Evolutionary conservation across 1,140 invertebrate genomes (phyloP), one percentile per base, ranked within the genome.

Genomic region (Campoletis sonorensis): DNA sequence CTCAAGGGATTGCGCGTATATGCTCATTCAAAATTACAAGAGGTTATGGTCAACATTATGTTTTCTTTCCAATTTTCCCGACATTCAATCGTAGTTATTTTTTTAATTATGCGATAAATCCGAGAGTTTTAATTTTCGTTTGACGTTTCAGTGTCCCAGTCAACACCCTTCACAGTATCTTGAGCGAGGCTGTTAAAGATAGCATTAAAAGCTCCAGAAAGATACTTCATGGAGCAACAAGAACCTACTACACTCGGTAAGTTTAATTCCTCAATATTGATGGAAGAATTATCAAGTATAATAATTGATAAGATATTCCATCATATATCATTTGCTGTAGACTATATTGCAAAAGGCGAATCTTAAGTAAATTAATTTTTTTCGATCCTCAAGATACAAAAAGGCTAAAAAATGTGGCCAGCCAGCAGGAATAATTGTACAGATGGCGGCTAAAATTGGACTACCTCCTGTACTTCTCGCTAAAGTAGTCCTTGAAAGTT

Each of bases 401-500:
- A 49, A 88, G 73, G 85, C 86, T 67, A 79, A 84, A 88, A 58
- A 84, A 80, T 83, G 76, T 73, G 87, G 90, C 15, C 88, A 90
- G 79, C 87, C 87, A 58, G 87, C 91, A 78, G 93, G 93, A 70
- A 92, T 95, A 58, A 89, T 96, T 4, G 82, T 95, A 15, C 89
- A 92, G 77, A 91, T 96, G 80, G 92, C 95, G 10, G 88, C 92
- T 82, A 85, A 93, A 61, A 89, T 92, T 75, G 91, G 94, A 49
- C 90, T 95, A 40, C 93, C 94, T 45, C 95, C 96, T 13, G 93
- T 94, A 61, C 88, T 95, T 37, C 88, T 96, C 30, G 95, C 95
- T 33, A 93, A 94, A 85, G 88, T 94, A 30, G 91, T 97, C 58
- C 87, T 96, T 23, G 94, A 95, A 85, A 92, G 93, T 83, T 93